phyloP scores from a whole-genome alignment of 2,113 vertebrate species.

The Picathartes gymnocephalus region DNA sequence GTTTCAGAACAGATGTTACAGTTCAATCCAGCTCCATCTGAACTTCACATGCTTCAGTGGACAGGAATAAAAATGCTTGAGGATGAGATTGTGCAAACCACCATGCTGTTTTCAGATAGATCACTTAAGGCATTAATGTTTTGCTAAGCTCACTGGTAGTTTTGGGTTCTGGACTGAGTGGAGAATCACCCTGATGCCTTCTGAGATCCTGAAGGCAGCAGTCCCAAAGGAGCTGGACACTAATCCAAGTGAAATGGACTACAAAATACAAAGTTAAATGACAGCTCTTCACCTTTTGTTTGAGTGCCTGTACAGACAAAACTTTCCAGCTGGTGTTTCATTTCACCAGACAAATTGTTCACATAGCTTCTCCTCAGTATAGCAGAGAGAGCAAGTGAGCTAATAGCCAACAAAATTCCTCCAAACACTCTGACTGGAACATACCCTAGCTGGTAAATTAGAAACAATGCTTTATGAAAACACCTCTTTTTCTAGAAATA shows the following conservation, averaged over 20 bases:
- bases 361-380: neutral
- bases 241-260: neutral
- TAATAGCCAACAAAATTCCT: neutral
- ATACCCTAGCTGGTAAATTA: neutral
- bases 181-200: neutral
- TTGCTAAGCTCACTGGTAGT: neutral
- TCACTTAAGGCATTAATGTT: neutral
- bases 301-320: neutral
- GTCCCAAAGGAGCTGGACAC: neutral
- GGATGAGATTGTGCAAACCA: neutral
- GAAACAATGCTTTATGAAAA: neutral
- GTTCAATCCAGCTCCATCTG: neutral
- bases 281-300: neutral
- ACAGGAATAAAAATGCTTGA: neutral
- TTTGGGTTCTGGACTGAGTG: neutral
- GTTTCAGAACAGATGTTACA: neutral
- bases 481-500: fast-evolving
- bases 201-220: neutral
- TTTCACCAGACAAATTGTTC: neutral
- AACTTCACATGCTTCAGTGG: neutral
- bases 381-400: neutral
- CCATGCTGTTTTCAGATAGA: neutral
- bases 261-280: neutral
- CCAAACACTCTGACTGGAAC: neutral
- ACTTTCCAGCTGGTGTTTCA: neutral